Evolutionary conservation across 92 coral and sea anemone species (phyloP).

Genomic region (Isaurus tuberculatus): DNA sequence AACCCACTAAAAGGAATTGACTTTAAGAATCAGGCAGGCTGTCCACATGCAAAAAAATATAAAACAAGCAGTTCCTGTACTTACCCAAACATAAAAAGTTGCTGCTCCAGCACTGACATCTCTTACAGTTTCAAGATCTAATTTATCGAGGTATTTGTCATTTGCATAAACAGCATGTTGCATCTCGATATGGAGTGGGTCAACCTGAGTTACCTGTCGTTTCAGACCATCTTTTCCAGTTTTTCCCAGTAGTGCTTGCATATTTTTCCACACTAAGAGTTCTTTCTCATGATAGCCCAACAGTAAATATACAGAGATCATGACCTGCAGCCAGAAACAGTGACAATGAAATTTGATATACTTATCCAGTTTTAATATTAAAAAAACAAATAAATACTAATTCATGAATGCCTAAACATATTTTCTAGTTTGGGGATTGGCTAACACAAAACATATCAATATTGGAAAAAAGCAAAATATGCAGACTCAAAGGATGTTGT

Average conservation of each 20-base stretch:
- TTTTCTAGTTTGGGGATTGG: too few species aligned
- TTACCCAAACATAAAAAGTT: constrained; percentile 98
- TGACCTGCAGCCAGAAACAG: constrained; percentile 66
- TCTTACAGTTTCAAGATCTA: constrained; percentile 87
- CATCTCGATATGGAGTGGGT: constrained; percentile 89
- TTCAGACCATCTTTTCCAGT: constrained; percentile 97
- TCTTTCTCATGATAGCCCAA: constrained; percentile 90
- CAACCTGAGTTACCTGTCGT: constrained; percentile 89
- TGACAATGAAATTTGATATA: too few species aligned
- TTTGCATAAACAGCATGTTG: constrained; percentile 82
- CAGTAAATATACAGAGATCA: constrained; percentile 91
- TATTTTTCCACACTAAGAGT: constrained; percentile 86
- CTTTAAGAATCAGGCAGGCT: too few species aligned
- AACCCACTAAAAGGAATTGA: too few species aligned
- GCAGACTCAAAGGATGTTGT: too few species aligned
- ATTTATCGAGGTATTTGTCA: constrained; percentile 77
- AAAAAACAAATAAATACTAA: too few species aligned
- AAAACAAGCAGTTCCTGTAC: constrained; percentile 14
- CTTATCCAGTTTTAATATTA: too few species aligned
- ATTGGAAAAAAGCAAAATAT: too few species aligned
- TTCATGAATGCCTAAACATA: too few species aligned
- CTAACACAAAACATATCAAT: too few species aligned
- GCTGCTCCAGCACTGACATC: constrained; percentile 99
- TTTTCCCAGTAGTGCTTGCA: constrained; percentile 97
- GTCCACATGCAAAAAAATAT: too few species aligned